Evolutionary conservation across 2,888 invertebrate genomes (phyloP), one percentile per base, ranked within the genome.

Genomic region (Gisinianus flammeolus): DNA sequence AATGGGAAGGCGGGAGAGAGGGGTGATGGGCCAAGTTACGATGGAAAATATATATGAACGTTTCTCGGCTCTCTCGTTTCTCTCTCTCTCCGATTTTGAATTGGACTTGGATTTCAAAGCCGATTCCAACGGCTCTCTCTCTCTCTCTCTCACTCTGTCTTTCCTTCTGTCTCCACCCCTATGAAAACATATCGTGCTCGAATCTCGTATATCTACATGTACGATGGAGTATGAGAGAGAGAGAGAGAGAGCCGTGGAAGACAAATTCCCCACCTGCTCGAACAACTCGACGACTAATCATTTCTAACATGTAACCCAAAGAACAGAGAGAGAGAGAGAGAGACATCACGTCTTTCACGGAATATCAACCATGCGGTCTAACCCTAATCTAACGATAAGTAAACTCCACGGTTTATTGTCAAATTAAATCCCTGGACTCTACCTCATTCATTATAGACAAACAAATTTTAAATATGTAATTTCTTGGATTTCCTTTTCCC

Each of bases 211-310:
- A n/a, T 44, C 52, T 16, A 44, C 52, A 44, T 44, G 16, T 44
- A 10, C 52, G 22, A 67, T 28, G 31, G 67, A 6, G 67, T 66
- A 66, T 67, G 31, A 33, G 30, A 67, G n/a, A 12, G 67, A 67
- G 12, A 35, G 33, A 28, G 26, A 28, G 64, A 64, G 68, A 44
- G 24, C 2, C 5, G 66, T 67, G n/a, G n/a, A 67, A 33, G 33
- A 68, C 35, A 68, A 68, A 68, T 68, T 68, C 68, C 26, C 68
- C 68, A 68, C 68, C 68, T 68, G 68, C 68, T 68, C 68, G 33
- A 44, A 26, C 22, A 62, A 62, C 16, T 12, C 62, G 26, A 62
- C 26, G 44, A 44, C 68, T 68, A 68, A 68, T 68, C 68, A 68
- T 68, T 35, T 44, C 44, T 6, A 44, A 44, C 62, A 62, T 26